Percentiles rank a stretch among this genome's conserved stretches.
Conservation (phyloP, 2,113 vertebrate genomes). For the Atherinomorus stipes region DNA sequence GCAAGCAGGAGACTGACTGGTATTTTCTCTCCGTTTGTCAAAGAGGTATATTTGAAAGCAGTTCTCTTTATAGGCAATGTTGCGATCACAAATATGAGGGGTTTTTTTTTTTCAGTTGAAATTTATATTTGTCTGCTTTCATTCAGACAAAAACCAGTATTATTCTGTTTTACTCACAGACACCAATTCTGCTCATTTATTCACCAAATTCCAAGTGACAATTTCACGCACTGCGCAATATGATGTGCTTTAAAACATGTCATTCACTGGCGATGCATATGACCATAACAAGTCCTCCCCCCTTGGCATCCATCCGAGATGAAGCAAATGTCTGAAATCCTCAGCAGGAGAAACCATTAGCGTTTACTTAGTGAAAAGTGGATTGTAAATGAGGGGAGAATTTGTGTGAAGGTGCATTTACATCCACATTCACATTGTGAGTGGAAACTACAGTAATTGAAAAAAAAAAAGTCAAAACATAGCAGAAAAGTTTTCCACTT, state of each 20-base stretch:
- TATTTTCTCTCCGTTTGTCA: slow-evolving; percentile 31
- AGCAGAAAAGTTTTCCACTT: slow-evolving; percentile 14
- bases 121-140: slow-evolving; percentile 6
- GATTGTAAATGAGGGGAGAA: not conserved
- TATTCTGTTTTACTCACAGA: not conserved
- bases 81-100: slow-evolving; percentile 15
- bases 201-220: not conserved
- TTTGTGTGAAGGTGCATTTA: not conserved
- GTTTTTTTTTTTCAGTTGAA: not conserved
- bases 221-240: too few species aligned
- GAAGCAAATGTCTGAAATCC: not conserved
- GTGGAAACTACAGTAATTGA: not conserved
- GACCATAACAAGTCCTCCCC: too few species aligned
- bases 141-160: not conserved
- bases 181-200: not conserved
- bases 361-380: not conserved
- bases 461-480: not conserved
- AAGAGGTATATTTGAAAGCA: slow-evolving; percentile 45
- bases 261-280: not conserved
- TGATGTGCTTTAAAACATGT: not conserved
- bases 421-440: not conserved
- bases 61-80: slow-evolving; percentile 22
- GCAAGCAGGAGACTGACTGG: slow-evolving; percentile 31
- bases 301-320: not conserved
- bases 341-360: not conserved